Conservation (phyloP, 2,888 invertebrate species). For the Choristoneura rosaceana region DNA sequence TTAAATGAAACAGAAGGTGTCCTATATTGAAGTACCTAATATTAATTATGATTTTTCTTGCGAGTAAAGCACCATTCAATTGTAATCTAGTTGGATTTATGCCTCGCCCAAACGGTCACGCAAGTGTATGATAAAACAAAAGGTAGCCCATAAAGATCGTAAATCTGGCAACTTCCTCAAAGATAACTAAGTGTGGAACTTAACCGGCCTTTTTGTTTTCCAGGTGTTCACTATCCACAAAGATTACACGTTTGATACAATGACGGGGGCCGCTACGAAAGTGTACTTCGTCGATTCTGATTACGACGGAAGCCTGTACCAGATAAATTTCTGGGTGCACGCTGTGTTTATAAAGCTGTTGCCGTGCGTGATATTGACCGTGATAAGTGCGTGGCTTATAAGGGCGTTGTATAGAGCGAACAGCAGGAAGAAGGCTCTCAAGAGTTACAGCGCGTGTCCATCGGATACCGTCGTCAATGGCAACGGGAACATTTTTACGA, state of each 20-base stretch:
- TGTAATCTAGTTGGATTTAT: neutral
- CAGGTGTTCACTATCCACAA: constrained; percentile 81
- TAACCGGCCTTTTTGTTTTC: constrained; percentile 46
- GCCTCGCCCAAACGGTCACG: constrained; percentile 3
- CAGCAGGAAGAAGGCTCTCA: constrained; percentile 87
- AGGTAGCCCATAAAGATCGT: constrained; percentile 22
- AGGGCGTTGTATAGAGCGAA: constrained; percentile 90
- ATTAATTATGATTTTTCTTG: neutral
- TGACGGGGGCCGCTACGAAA: constrained; percentile 58
- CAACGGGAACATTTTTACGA: constrained; percentile 73
- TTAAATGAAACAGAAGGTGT: neutral
- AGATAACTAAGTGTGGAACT: constrained; percentile 1
- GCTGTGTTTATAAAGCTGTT: constrained; percentile 92
- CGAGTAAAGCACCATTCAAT: neutral
- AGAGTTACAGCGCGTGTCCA: constrained; percentile 78
- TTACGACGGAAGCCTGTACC: constrained; percentile 86
- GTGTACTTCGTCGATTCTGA: constrained; percentile 84
- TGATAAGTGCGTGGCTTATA: constrained; percentile 90
- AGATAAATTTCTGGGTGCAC: constrained; percentile 93
- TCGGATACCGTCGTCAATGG: constrained; percentile 66
- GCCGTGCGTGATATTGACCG: constrained; percentile 91
- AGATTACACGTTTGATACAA: constrained; percentile 55
- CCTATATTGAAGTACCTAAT: too few relatives aligned
- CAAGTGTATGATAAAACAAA: neutral
- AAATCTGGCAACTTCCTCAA: constrained; percentile 1